Base-by-base conservation (phyloP, 2,797 vertebrate species). In the Ceyx erithaca region DNA sequence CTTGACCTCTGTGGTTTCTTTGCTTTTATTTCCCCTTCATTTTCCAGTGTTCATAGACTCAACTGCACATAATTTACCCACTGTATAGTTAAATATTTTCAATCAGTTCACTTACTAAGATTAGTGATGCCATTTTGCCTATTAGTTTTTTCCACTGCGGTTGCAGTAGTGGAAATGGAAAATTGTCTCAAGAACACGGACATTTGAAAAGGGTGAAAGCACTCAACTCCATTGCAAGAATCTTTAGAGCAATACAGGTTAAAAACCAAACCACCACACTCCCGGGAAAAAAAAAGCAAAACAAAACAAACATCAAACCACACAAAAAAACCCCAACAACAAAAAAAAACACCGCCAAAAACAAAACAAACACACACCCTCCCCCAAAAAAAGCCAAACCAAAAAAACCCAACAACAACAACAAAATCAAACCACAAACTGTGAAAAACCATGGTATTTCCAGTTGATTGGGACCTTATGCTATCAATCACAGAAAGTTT, bases 41-140 rank as follows among this genome's bases (percentile, higher is more conserved):
- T 80, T 81, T 73, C 23, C 26, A 52, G n/a, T 14, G 31, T 88
- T 89, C 15, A 57, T 68, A 83, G n/a, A 33, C 9, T 82, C 66
- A 80, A 1, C 48, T 80, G 43, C 30, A 45, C 14, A 10, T 69
- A 67, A 70, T 66, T 86, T 80, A 51, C 20, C 6, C 14, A 10
- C 48, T 66, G 26, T 78, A 76, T 91, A 93, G 46, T 87, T 70
- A 89, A 69, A 63, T 92, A 49, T 67, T 87, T 94, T 58, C 55
- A n/a, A 1, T 83, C 28, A 57, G 33, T 91, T 95, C 45, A 31
- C 63, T 93, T 85, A 41, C 58, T 46, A 12, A 71, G 30, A 30
- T 76, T 80, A 71, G 37, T 61, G 71, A 62, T 88, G 40, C 28
- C 4, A 23, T 90, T 90, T 92, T 64, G 22, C 79, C 28, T 23